Base-by-base conservation (phyloP, 2,113 vertebrate genomes). In the Lipotes vexillifer region DNA sequence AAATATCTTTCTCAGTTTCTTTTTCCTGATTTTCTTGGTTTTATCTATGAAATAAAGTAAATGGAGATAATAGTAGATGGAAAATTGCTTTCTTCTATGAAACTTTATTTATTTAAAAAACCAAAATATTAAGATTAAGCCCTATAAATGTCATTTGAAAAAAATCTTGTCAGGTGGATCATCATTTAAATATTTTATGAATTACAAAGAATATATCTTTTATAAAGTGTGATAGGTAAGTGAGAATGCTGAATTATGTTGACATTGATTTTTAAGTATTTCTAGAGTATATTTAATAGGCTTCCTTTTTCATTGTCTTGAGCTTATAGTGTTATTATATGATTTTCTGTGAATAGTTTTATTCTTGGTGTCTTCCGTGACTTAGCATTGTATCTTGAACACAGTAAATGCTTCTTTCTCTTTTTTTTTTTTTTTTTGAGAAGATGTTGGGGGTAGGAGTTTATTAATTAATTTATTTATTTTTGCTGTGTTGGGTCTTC, bases 301-400 rank as follows among this genome's bases (percentile, higher is more conserved):
- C 13, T 86, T 86, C 25, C 18, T 83, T 87, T 96, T 69, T 63
- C 15, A 71, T 93, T 74, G 25, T 83, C 31, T 66, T 94, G 38
- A 88, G 25, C 14, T 75, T 94, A 31, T 87, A 83, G 55, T 93
- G 21, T 38, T 94, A 59, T 63, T 61, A 3, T 77, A 31, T 59
- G 31, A 89, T 95, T 93, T 52, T 78, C 52, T 93, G 27, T 90
- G 81, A 87, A 82, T 72, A 93, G 68, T 36, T 94, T 90, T 74
- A 23, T 94, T 89, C 3, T 57, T 74, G 44, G 23, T 93, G 27
- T 83, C 61, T 77, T 90, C 57, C 38, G 18, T 96, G 52, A 92
- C 27, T 83, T 87, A 91, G 25, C 29, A 81, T 90, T 75, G 13
- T 81, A 68, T 86, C 44, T 69, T 80, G 75, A 90, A 74, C 57